Evolutionary conservation across 2,888 invertebrate species (phyloP).

Genomic region (Elegia similella): DNA sequence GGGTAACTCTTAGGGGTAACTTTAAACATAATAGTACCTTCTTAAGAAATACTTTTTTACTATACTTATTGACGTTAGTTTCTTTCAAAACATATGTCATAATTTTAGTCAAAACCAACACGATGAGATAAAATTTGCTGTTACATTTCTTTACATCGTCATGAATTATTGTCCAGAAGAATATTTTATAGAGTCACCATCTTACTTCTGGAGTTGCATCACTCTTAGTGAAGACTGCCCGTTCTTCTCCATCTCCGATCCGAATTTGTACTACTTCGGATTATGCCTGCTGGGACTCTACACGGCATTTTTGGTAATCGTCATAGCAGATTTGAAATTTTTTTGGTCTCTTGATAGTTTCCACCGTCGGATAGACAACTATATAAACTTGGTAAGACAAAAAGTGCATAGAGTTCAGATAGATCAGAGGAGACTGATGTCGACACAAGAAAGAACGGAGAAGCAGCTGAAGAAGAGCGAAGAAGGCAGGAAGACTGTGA

Average conservation of each 20-base stretch:
- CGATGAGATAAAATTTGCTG: slow-evolving; percentile 19
- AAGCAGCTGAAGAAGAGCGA: slow-evolving; percentile 51
- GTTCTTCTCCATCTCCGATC: slow-evolving; percentile 48
- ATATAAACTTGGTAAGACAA: slow-evolving; percentile 48
- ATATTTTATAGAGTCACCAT: slow-evolving; percentile 32
- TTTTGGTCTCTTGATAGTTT: slow-evolving; percentile 58
- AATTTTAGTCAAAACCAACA: background rate
- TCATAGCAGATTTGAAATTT: slow-evolving; percentile 57
- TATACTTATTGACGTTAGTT: too few species aligned
- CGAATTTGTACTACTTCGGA: slow-evolving; percentile 57
- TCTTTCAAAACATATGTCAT: too few species aligned
- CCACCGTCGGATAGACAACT: slow-evolving; percentile 51
- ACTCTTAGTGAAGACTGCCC: slow-evolving; percentile 57
- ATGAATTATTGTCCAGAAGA: slow-evolving; percentile 19
- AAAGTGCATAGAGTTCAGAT: slow-evolving; percentile 53
- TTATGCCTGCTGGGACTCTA: slow-evolving; percentile 50
- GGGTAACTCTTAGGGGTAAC: too few species aligned
- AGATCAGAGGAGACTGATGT: slow-evolving; percentile 50
- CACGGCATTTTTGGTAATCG: slow-evolving; percentile 44
- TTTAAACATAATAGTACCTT: background rate
- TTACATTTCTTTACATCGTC: slow-evolving; percentile 19
- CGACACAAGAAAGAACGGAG: slow-evolving; percentile 52
- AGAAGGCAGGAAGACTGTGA: slow-evolving; percentile 46
- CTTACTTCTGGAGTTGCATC: slow-evolving; percentile 65
- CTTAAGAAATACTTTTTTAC: slow-evolving; percentile 3